Percentiles rank a stretch among this genome's conserved stretches.
These are phyloP conservation scores for Drosophila gunungcola DNA, from an alignment of 1,140 invertebrate species.

Conservation along the genomic window DNA sequence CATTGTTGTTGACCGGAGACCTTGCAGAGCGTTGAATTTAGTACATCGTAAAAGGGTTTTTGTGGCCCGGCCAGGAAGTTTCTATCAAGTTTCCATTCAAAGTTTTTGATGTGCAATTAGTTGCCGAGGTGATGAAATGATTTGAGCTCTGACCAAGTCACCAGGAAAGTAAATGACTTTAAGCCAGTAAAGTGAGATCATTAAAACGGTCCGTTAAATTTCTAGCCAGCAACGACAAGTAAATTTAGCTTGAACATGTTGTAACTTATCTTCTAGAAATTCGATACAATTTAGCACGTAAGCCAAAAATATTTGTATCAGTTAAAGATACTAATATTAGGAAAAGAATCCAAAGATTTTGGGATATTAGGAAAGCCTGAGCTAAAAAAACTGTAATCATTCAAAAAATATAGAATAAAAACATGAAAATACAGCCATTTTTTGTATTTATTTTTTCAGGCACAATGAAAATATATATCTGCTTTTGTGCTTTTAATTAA, in stretches of 20 bases:
- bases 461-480: neutral
- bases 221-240: neutral
- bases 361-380: too few relatives aligned
- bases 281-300: too few relatives aligned
- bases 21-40: conserved; percentile 52
- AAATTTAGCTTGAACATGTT: neutral
- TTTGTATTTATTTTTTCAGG: too few relatives aligned
- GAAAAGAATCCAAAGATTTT: too few relatives aligned
- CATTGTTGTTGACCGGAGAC: conserved; percentile 26
- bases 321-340: too few relatives aligned
- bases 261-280: too few relatives aligned
- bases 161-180: neutral
- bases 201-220: neutral
- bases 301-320: too few relatives aligned
- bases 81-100: conserved; percentile 27
- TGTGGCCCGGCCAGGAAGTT: conserved; percentile 27
- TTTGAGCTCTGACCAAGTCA: neutral
- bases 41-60: conserved; percentile 70
- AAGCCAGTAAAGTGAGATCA: neutral
- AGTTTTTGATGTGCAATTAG: conserved; percentile 48
- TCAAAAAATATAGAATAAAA: too few relatives aligned
- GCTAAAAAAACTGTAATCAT: too few relatives aligned
- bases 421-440: too few relatives aligned
- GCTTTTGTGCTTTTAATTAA: neutral
- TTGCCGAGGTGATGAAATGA: conserved; percentile 27